These are phyloP conservation scores for Tholera decimalis DNA, from an alignment of 2,888 invertebrate genomes.

Conservation along the genomic window DNA sequence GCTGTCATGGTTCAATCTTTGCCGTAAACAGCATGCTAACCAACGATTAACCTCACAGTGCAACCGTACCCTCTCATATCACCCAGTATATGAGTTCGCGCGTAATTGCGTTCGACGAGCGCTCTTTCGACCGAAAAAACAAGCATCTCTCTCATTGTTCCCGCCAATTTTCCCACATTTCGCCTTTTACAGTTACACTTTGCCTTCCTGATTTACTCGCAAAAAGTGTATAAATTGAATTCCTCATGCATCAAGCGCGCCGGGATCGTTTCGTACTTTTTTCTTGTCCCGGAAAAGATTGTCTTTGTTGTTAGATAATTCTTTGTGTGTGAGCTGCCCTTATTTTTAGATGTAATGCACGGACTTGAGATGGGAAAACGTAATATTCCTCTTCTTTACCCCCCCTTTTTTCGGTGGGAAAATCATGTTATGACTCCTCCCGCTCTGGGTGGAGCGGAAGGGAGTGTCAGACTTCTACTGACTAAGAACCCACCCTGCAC, in stretches of 20 bases:
- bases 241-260: constrained; percentile 78
- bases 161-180: constrained; percentile 88
- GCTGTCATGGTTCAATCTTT: too few species aligned
- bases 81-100: constrained; percentile 80
- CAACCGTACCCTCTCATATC: constrained; percentile 71
- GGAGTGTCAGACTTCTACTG: too few species aligned
- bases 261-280: constrained; percentile 73
- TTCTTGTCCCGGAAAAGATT: constrained; percentile 75
- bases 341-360: constrained; percentile 44
- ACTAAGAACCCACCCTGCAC: too few species aligned
- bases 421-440: too few species aligned
- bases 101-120: constrained; percentile 88
- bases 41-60: constrained; percentile 59
- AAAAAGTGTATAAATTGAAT: constrained; percentile 89
- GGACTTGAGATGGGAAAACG: not conserved
- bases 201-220: constrained; percentile 86
- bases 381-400: too few species aligned
- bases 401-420: too few species aligned
- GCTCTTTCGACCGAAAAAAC: constrained; percentile 89
- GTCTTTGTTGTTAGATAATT: constrained; percentile 76
- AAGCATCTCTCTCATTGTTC: constrained; percentile 87
- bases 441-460: too few species aligned
- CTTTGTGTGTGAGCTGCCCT: constrained; percentile 66
- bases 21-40: constrained; percentile 29
- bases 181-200: constrained; percentile 87